These are phyloP conservation scores for Octopus sinensis DNA, from an alignment of 1,140 invertebrate species.

Conservation along the genomic window DNA sequence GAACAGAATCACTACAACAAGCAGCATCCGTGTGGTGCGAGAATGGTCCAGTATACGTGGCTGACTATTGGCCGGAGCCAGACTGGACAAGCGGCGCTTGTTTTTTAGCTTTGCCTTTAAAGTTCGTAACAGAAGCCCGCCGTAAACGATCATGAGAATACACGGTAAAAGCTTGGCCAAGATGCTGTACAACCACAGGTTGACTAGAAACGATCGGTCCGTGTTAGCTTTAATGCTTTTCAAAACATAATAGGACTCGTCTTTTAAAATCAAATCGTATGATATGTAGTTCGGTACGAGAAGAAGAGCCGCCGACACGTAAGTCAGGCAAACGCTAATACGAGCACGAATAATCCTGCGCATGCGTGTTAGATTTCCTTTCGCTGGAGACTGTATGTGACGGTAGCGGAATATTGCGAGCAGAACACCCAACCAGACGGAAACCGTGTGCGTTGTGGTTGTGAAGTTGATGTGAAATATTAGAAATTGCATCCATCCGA, in stretches of 20 bases:
- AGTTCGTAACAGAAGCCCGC: constrained; percentile 53
- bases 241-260: constrained; percentile 27
- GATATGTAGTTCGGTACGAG: constrained; percentile 71
- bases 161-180: constrained; percentile 57
- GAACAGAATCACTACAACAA: constrained; percentile 81
- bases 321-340: constrained; percentile 70
- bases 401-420: constrained; percentile 89
- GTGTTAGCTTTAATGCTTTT: constrained; percentile 30
- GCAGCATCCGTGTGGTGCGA: constrained; percentile 83
- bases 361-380: constrained; percentile 67
- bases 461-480: constrained; percentile 65
- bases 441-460: constrained; percentile 83
- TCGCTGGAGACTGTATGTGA: constrained; percentile 70
- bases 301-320: constrained; percentile 70
- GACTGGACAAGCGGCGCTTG: constrained; percentile 38
- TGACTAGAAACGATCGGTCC: constrained; percentile 35
- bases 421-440: constrained; percentile 86
- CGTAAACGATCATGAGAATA: constrained; percentile 56
- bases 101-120: constrained; percentile 43
- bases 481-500: constrained; percentile 46
- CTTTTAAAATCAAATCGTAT: constrained; percentile 27
- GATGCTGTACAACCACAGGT: constrained; percentile 46
- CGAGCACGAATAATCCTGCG: constrained; percentile 63
- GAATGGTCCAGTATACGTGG: constrained; percentile 66
- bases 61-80: constrained; percentile 21